phyloP scores from a whole-genome alignment of 2,113 vertebrate genomes.

The Sinocyclocheilus anshuiensis region DNA sequence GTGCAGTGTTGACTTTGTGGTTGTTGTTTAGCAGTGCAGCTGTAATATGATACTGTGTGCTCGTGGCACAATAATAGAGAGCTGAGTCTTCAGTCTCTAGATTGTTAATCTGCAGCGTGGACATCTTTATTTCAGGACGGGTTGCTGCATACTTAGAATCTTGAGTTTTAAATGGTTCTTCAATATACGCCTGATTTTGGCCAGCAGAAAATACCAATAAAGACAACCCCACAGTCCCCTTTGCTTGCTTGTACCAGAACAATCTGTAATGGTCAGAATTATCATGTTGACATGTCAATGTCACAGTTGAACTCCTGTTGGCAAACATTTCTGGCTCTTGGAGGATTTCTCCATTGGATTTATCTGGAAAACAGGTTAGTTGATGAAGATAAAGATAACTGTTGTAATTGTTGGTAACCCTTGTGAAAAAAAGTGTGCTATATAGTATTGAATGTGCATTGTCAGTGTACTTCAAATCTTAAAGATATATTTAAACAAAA shows the following conservation, averaged over 20 bases:
- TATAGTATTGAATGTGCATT: neutral
- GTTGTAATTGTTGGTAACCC: neutral
- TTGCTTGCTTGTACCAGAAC: conserved; percentile 53
- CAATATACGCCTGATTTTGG: neutral
- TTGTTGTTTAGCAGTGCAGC: conserved; percentile 42
- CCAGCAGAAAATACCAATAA: conserved; percentile 46
- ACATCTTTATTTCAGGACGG: conserved; percentile 27
- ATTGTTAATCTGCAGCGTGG: conserved; percentile 45
- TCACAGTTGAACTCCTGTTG: neutral
- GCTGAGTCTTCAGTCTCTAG: conserved; percentile 45
- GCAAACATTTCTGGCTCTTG: conserved; percentile 33
- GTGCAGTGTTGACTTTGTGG: neutral
- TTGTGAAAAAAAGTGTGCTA: neutral
- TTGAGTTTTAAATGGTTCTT: conserved; percentile 33
- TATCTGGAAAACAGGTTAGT: conserved; percentile 49
- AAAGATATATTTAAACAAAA: neutral
- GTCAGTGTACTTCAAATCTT: neutral
- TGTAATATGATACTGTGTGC: conserved; percentile 51
- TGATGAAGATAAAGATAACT: neutral
- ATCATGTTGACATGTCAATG: conserved; percentile 60
- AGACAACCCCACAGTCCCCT: neutral
- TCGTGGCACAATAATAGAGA: conserved; percentile 55
- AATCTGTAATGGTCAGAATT: conserved; percentile 37
- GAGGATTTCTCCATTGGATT: conserved; percentile 25
- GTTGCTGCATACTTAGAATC: conserved; percentile 35